Conservation (phyloP, 37 sponge, comb jelly and placozoan species). For the Dysidea cf. avara region DNA sequence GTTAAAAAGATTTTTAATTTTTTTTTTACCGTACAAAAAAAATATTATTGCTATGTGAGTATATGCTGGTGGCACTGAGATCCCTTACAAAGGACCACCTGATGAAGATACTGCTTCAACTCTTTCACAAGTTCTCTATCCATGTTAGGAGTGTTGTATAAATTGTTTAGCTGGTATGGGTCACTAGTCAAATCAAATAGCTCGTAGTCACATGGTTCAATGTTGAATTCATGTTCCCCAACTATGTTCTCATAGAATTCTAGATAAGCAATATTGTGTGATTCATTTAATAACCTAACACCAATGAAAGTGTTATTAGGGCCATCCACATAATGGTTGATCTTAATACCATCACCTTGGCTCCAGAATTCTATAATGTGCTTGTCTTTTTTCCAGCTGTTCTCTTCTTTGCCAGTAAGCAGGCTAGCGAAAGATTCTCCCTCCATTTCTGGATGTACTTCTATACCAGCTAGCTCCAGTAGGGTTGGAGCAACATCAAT, state of each 20-base stretch:
- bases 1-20: no score
- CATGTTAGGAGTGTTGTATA: neutral
- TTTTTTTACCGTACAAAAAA: no score
- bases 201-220: slow-evolving; percentile 25
- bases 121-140: slow-evolving; percentile 7
- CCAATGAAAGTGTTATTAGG: slow-evolving; percentile 55
- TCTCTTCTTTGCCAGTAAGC: neutral
- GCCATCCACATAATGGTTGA: slow-evolving; percentile 33
- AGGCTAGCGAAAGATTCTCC: slow-evolving; percentile 58
- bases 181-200: slow-evolving; percentile 34
- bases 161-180: slow-evolving; percentile 57
- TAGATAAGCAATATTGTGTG: slow-evolving; percentile 29
- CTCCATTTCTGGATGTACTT: slow-evolving; percentile 51
- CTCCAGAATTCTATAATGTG: slow-evolving; percentile 46
- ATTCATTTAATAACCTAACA: slow-evolving; percentile 29
- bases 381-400: slow-evolving; percentile 4
- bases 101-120: slow-evolving; percentile 23
- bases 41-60: no score
- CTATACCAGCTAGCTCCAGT: slow-evolving; percentile 48
- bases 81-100: slow-evolving; percentile 2
- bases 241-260: slow-evolving; percentile 24
- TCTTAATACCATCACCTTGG: slow-evolving; percentile 27
- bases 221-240: neutral
- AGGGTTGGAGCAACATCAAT: slow-evolving; percentile 78
- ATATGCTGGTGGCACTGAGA: no score